These are phyloP conservation scores for Panagrolaimus sp. DNA, from an alignment of 1,140 invertebrate genomes.

Conservation along the genomic window DNA sequence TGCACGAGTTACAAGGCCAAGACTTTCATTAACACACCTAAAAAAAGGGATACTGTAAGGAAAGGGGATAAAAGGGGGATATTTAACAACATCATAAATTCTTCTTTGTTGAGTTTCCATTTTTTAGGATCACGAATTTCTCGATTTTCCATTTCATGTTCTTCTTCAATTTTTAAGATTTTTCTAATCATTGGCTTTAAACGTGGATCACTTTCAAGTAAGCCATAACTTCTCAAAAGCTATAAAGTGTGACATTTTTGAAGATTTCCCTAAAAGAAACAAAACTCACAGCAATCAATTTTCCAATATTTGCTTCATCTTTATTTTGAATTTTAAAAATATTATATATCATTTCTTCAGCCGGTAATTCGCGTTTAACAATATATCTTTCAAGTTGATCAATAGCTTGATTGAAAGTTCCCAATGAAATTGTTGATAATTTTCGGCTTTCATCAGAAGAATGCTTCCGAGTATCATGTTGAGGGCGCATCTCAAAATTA, in stretches of 20 bases:
- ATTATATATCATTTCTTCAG: conserved; percentile 11
- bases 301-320: conserved; percentile 17
- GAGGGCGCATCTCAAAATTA: not conserved
- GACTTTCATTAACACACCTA: conserved; percentile 25
- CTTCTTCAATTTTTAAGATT: conserved; percentile 26
- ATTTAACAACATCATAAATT: conserved; percentile 22
- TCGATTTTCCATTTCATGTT: conserved; percentile 19
- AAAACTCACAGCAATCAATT: not conserved
- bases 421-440: conserved; percentile 10
- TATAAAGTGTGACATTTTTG: not conserved
- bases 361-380: not conserved
- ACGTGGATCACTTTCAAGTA: conserved; percentile 22
- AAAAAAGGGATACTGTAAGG: conserved; percentile 13
- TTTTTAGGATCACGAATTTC: conserved; percentile 34
- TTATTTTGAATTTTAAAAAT: conserved; percentile 10
- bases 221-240: conserved; percentile 14
- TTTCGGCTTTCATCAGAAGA: not conserved
- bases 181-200: conserved; percentile 29
- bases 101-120: conserved; percentile 24
- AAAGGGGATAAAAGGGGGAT: not conserved
- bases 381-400: conserved; percentile 8
- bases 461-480: not conserved
- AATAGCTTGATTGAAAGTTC: not conserved
- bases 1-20: conserved; percentile 20
- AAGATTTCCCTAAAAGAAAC: not conserved